These are phyloP conservation scores for Drosophila rhopaloa DNA, from an alignment of 1,140 invertebrate genomes.

Conservation along the genomic window DNA sequence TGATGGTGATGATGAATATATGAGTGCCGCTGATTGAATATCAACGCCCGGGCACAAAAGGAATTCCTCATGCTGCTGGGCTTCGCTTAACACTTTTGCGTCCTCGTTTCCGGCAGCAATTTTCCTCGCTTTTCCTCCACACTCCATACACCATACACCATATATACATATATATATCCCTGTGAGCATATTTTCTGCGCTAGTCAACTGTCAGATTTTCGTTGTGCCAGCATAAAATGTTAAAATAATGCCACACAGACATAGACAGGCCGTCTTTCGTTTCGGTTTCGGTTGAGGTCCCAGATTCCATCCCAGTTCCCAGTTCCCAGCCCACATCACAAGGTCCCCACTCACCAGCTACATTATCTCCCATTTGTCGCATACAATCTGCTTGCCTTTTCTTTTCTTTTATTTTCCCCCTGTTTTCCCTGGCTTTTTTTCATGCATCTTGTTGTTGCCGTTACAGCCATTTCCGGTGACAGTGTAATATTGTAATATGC, in stretches of 20 bases:
- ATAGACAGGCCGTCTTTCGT: slow-evolving; percentile 64
- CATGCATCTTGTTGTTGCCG: slow-evolving; percentile 38
- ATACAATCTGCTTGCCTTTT: slow-evolving; percentile 77
- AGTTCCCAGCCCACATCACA: slow-evolving; percentile 3
- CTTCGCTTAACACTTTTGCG: slow-evolving; percentile 70
- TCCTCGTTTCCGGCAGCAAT: slow-evolving; percentile 69
- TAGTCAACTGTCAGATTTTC: slow-evolving; percentile 83
- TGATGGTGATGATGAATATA: slow-evolving; percentile 66
- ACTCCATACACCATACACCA: not conserved
- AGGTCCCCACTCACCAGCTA: slow-evolving; percentile 61
- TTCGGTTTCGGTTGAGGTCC: slow-evolving; percentile 23
- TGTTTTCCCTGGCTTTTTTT: slow-evolving; percentile 2
- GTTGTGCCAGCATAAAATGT: slow-evolving; percentile 83
- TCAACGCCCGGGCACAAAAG: slow-evolving; percentile 55
- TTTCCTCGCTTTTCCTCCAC: slow-evolving; percentile 34
- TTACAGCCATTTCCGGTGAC: slow-evolving; percentile 75
- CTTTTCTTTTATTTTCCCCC: slow-evolving; percentile 38
- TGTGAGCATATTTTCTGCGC: slow-evolving; percentile 75
- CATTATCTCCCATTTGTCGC: slow-evolving; percentile 82
- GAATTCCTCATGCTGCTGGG: slow-evolving; percentile 49
- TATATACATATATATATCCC: slow-evolving; percentile 10
- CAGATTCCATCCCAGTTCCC: slow-evolving; percentile 15
- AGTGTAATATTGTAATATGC: slow-evolving; percentile 83
- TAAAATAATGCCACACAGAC: slow-evolving; percentile 79
- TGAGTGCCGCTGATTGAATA: slow-evolving; percentile 77